Percentiles rank a stretch among this genome's conserved stretches.
phyloP scores from a whole-genome alignment of 2,113 vertebrate genomes.

The Chlorodrepanis virens region DNA sequence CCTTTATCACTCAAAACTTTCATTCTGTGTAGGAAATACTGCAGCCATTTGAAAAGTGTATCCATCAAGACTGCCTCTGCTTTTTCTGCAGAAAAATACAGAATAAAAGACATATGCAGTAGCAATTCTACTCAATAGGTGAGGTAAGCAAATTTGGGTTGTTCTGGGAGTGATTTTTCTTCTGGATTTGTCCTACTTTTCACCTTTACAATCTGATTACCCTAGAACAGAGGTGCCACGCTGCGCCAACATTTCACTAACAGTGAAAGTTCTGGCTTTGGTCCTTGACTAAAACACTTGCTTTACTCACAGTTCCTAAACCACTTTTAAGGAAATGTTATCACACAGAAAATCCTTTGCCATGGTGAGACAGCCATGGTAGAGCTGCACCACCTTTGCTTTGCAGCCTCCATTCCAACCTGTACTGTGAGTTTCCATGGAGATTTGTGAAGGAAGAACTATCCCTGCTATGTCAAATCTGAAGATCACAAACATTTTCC shows the following conservation, averaged over 20 bases:
- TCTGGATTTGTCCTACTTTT: not conserved
- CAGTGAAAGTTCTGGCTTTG: not conserved
- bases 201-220: not conserved
- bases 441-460: not conserved
- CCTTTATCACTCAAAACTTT: not conserved
- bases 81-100: not conserved
- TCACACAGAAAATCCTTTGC: not conserved
- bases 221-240: not conserved
- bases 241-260: not conserved
- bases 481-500: constrained; percentile 1
- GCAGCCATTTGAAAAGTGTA: not conserved
- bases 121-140: not conserved
- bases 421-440: not conserved
- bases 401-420: not conserved
- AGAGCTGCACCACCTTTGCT: not conserved
- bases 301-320: not conserved
- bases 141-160: not conserved
- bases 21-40: not conserved
- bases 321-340: not conserved
- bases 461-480: not conserved
- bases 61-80: not conserved
- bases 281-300: not conserved
- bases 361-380: not conserved
- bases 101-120: not conserved
- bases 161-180: not conserved